phyloP scores from a whole-genome alignment of 2,113 vertebrate genomes.

The Misgurnus anguillicaudatus region DNA sequence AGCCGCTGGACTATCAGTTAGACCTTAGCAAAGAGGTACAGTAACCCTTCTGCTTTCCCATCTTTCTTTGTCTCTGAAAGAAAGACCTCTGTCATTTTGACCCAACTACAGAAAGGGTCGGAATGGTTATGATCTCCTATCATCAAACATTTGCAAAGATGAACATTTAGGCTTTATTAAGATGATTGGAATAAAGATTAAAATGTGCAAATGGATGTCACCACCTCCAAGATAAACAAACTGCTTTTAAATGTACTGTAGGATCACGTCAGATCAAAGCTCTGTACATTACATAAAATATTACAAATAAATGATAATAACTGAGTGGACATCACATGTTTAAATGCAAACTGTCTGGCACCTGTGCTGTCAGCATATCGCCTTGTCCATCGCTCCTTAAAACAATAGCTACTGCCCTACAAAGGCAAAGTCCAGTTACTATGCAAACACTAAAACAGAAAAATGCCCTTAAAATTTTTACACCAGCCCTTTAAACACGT shows the following conservation, averaged over 20 bases:
- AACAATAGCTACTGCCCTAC: too few relatives aligned
- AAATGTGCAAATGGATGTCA: not conserved
- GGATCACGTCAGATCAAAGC: not conserved
- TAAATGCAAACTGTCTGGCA: too few relatives aligned
- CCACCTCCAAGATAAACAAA: not conserved
- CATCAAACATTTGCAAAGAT: not conserved
- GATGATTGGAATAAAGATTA: not conserved
- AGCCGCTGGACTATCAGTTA: slow-evolving; percentile 89
- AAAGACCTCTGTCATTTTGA: not conserved
- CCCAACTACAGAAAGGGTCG: not conserved
- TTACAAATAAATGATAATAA: too few relatives aligned
- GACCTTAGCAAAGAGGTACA: slow-evolving; percentile 95
- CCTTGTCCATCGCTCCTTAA: too few relatives aligned
- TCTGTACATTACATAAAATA: not conserved
- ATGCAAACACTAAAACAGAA: too few relatives aligned
- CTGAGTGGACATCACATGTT: too few relatives aligned
- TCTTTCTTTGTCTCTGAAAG: not conserved
- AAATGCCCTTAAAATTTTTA: too few relatives aligned
- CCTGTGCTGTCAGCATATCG: too few relatives aligned
- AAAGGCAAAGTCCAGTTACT: too few relatives aligned
- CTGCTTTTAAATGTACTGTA: not conserved
- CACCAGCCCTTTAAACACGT: too few relatives aligned
- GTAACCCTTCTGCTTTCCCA: not conserved
- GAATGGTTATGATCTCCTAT: not conserved
- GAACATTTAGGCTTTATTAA: not conserved